Evolutionary conservation across 2,797 vertebrate genomes (phyloP).

Genomic region (Echiichthys vipera): DNA sequence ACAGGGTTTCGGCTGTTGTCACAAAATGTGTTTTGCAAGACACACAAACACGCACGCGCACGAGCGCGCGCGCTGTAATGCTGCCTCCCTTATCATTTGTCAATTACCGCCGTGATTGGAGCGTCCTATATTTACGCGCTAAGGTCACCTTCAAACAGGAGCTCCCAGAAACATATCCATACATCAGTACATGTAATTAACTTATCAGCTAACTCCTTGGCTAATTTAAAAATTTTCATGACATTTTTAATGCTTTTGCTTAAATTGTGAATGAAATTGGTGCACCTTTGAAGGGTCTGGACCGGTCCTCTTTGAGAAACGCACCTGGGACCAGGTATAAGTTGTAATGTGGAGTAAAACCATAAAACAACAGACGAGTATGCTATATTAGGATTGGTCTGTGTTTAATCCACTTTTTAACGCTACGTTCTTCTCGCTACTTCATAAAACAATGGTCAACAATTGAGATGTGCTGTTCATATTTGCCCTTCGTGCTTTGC

Average conservation of each 20-base stretch:
- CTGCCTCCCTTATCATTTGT: background rate
- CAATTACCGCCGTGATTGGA: no score
- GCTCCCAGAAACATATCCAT: background rate
- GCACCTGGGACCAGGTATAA: background rate
- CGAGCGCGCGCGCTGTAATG: no score
- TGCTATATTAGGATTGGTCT: no score
- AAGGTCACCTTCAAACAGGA: constrained; percentile 15
- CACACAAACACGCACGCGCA: background rate
- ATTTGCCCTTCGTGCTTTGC: background rate
- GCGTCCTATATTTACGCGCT: background rate
- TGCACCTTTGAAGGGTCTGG: background rate
- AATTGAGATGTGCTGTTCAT: background rate
- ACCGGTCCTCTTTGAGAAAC: background rate
- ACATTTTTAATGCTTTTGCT: background rate
- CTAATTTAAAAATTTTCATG: background rate
- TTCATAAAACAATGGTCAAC: background rate
- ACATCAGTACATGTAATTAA: background rate
- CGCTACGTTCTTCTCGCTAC: no score
- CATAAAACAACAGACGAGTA: background rate
- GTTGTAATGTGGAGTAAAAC: no score
- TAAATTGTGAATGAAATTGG: background rate
- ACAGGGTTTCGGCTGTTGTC: background rate
- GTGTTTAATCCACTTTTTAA: background rate
- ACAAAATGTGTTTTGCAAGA: background rate
- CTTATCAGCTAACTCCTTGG: background rate